phyloP scores from a whole-genome alignment of 2,888 invertebrate genomes.

The Leucozona laternaria region DNA sequence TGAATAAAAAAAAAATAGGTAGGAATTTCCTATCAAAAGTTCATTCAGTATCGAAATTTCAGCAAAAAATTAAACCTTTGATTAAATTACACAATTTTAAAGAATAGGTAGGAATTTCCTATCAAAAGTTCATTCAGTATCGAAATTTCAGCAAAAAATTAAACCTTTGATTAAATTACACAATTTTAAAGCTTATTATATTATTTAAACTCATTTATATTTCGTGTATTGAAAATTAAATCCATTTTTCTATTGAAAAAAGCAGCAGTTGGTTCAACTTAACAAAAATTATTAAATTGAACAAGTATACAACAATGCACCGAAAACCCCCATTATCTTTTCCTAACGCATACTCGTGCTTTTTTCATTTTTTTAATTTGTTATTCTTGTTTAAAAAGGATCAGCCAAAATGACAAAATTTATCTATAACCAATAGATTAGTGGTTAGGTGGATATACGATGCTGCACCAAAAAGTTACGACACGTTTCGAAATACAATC shows the following conservation, averaged over 20 bases:
- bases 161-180: neutral
- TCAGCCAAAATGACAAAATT: constrained; percentile 54
- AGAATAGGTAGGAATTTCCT: too few relatives aligned
- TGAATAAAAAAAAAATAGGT: too few relatives aligned
- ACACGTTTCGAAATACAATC: constrained; percentile 57
- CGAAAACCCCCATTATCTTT: neutral
- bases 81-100: neutral
- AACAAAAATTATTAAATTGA: neutral
- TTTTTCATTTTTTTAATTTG: neutral
- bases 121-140: too few relatives aligned
- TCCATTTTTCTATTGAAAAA: neutral
- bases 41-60: too few relatives aligned
- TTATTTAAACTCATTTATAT: neutral
- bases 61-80: neutral
- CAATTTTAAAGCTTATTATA: neutral
- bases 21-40: too few relatives aligned
- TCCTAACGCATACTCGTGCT: neutral
- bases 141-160: neutral
- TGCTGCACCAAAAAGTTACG: constrained; percentile 51
- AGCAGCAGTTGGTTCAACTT: neutral
- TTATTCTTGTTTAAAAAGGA: constrained; percentile 11
- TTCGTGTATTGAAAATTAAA: neutral
- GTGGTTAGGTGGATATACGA: constrained; percentile 50
- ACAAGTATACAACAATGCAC: neutral
- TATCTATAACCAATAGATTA: constrained; percentile 57